phyloP scores from a whole-genome alignment of 2,888 invertebrate genomes.

The Epinotia bilunana region DNA sequence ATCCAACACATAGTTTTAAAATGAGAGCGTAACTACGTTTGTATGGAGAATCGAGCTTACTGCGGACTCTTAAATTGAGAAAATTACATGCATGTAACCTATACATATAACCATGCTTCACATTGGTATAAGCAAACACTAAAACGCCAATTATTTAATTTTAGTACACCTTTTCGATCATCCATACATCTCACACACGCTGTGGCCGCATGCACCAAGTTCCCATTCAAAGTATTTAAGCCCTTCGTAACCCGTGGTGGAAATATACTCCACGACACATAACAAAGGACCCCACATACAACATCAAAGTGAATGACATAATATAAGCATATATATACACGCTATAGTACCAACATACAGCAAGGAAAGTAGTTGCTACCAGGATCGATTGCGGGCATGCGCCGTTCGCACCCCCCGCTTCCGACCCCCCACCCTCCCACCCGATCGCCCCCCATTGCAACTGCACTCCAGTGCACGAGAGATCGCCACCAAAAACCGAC shows the following conservation, averaged over 20 bases:
- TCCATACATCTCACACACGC: too few species aligned
- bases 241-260: background rate
- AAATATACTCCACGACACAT: conserved; percentile 29
- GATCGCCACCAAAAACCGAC: conserved; percentile 64
- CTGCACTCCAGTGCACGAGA: conserved; percentile 81
- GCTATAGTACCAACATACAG: conserved; percentile 51
- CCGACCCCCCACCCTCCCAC: conserved; percentile 60
- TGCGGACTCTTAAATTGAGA: too few species aligned
- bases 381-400: conserved; percentile 82
- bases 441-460: conserved; percentile 67
- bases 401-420: conserved; percentile 61
- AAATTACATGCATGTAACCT: too few species aligned
- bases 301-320: conserved; percentile 82
- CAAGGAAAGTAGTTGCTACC: conserved; percentile 66
- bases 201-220: too few species aligned
- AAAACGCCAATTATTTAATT: too few species aligned
- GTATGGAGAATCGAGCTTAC: too few species aligned
- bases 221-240: background rate
- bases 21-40: too few species aligned
- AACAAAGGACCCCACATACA: conserved; percentile 55
- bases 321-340: conserved; percentile 62
- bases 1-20: too few species aligned
- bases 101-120: too few species aligned
- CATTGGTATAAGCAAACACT: too few species aligned
- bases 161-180: too few species aligned